A percentile compares a stretch with the other conserved stretches of the same genome.
Conservation (phyloP, 1,140 invertebrate species). For the Drosophila miranda region DNA sequence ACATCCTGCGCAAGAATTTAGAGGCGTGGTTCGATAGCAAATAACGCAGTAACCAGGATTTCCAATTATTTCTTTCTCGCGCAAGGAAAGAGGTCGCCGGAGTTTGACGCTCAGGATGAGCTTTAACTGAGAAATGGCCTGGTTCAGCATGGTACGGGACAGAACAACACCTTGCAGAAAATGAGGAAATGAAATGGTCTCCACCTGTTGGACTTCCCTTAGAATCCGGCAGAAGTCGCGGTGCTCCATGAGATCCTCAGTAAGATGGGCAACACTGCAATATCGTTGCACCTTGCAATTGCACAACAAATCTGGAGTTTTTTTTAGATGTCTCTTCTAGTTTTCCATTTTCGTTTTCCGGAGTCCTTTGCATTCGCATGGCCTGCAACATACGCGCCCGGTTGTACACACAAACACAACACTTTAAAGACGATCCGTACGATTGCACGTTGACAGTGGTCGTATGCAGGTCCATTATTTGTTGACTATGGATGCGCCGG, state of each 20-base stretch:
- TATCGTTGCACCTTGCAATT: slow-evolving; percentile 55
- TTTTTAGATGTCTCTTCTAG: neutral
- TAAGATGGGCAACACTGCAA: slow-evolving; percentile 51
- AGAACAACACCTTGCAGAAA: slow-evolving; percentile 17
- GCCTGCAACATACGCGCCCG: neutral
- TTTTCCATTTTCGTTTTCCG: neutral
- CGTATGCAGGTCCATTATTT: too few species aligned
- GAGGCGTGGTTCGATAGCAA: slow-evolving; percentile 31
- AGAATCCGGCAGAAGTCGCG: slow-evolving; percentile 36
- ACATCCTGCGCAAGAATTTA: slow-evolving; percentile 38
- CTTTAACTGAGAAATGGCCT: slow-evolving; percentile 44
- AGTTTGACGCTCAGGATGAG: slow-evolving; percentile 33
- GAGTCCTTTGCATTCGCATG: neutral
- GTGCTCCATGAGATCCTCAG: slow-evolving; percentile 36
- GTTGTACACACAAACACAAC: slow-evolving; percentile 28
- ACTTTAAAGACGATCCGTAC: slow-evolving; percentile 19
- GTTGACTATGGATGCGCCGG: too few species aligned
- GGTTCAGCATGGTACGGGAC: slow-evolving; percentile 13
- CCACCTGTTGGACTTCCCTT: slow-evolving; percentile 15
- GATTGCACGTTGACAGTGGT: neutral
- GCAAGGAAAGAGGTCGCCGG: slow-evolving; percentile 19
- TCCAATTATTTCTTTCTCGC: slow-evolving; percentile 50
- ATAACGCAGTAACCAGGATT: slow-evolving; percentile 51
- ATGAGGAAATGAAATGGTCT: slow-evolving; percentile 32
- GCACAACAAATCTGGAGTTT: slow-evolving; percentile 26